Percentiles rank a stretch among this genome's conserved stretches.
Evolutionary conservation across 2,888 invertebrate species (phyloP).

Genomic region (Elegia similella): DNA sequence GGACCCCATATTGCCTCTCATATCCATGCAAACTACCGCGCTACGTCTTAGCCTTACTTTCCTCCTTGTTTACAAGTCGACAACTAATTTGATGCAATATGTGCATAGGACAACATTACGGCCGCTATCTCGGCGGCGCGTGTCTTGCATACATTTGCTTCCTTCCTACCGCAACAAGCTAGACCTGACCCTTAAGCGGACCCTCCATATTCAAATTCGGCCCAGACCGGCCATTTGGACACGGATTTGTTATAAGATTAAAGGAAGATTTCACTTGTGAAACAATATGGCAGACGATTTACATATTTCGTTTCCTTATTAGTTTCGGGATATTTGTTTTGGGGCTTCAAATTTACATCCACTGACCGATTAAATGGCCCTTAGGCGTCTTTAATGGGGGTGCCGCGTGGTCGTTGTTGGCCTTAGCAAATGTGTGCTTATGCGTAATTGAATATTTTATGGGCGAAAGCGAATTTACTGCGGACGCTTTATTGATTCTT

Average conservation of each 20-base stretch:
- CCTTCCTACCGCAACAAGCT: constrained; percentile 63
- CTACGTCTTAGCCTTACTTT: constrained; percentile 75
- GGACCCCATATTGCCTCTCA: constrained; percentile 79
- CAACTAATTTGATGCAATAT: constrained; percentile 83
- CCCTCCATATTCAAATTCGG: constrained; percentile 78
- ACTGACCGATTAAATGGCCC: constrained; percentile 82
- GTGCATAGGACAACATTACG: constrained; percentile 81
- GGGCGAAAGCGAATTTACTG: constrained; percentile 69
- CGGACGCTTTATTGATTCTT: constrained; percentile 67
- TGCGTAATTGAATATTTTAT: constrained; percentile 82
- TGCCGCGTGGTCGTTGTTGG: constrained; percentile 81
- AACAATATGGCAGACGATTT: constrained; percentile 81
- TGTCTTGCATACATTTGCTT: constrained; percentile 79
- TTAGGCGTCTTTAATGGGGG: constrained; percentile 82
- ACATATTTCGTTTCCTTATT: constrained; percentile 83
- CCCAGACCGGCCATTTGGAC: constrained; percentile 80
- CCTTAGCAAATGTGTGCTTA: constrained; percentile 80
- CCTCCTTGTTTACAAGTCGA: constrained; percentile 79
- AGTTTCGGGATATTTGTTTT: constrained; percentile 82
- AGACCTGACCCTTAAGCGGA: constrained; percentile 68
- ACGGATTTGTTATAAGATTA: constrained; percentile 83
- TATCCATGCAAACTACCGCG: constrained; percentile 81
- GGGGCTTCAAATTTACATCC: constrained; percentile 80
- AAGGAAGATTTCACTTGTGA: constrained; percentile 83
- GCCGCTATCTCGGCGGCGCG: constrained; percentile 76